Conservation (phyloP, 1,140 invertebrate genomes). For the Druon quercuslanigerum region DNA sequence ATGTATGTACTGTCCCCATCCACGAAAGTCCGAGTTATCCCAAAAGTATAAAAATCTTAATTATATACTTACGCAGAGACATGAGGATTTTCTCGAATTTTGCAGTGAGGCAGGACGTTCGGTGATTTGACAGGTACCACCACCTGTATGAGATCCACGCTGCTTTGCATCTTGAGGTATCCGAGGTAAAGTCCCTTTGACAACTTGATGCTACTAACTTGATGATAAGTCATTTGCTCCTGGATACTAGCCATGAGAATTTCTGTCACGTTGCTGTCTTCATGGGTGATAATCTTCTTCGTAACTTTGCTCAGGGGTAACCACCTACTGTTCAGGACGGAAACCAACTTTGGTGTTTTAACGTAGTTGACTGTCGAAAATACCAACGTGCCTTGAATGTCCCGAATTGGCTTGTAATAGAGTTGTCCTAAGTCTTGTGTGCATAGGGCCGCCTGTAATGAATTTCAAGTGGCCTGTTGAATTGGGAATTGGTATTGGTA, state of each 20-base stretch:
- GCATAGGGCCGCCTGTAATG: constrained; percentile 84
- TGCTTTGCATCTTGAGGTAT: constrained; percentile 96
- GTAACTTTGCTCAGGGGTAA: constrained; percentile 87
- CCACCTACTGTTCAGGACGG: constrained; percentile 93
- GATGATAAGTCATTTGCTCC: constrained; percentile 94
- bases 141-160: constrained; percentile 95
- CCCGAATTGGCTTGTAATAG: constrained; percentile 91
- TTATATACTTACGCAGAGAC: constrained; percentile 88
- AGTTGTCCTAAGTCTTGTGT: constrained; percentile 94
- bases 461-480: constrained; percentile 26
- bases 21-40: too few relatives aligned
- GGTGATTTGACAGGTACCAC: constrained; percentile 93
- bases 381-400: constrained; percentile 92
- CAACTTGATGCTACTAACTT: constrained; percentile 88
- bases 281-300: constrained; percentile 77
- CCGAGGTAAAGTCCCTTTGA: constrained; percentile 93
- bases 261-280: constrained; percentile 87
- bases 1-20: too few relatives aligned
- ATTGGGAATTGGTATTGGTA: not conserved
- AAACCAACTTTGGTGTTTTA: constrained; percentile 88
- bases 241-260: constrained; percentile 89
- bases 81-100: constrained; percentile 95
- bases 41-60: not conserved
- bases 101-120: constrained; percentile 94
- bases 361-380: constrained; percentile 91